Percentiles rank a stretch among this genome's conserved stretches.
Evolutionary conservation across 1,140 invertebrate species (phyloP).

Genomic region (Grapholita molesta): DNA sequence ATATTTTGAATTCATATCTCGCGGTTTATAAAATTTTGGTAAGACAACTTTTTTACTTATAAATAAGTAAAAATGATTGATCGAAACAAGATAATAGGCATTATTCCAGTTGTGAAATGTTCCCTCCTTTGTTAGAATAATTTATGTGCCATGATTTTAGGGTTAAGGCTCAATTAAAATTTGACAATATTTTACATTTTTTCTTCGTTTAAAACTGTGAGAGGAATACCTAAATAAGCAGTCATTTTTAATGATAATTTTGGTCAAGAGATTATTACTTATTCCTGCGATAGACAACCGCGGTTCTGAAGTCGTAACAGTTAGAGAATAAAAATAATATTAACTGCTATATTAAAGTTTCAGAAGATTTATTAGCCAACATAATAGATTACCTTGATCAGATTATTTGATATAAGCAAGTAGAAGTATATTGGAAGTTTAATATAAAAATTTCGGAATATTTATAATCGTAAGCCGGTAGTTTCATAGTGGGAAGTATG

Average conservation of each 20-base stretch:
- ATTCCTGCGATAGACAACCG: neutral
- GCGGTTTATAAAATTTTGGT: constrained; percentile 30
- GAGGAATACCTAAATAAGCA: neutral
- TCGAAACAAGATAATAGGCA: constrained; percentile 36
- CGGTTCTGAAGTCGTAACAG: constrained; percentile 37
- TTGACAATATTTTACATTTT: constrained; percentile 68
- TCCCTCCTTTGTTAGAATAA: constrained; percentile 71
- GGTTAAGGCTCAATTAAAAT: constrained; percentile 58
- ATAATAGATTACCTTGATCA: constrained; percentile 30
- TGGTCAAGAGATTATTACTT: neutral
- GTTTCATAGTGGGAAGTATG: constrained; percentile 46
- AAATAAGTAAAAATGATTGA: constrained; percentile 24
- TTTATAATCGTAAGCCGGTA: constrained; percentile 42
- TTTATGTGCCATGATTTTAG: constrained; percentile 72
- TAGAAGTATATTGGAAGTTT: constrained; percentile 55
- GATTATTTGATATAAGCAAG: constrained; percentile 53
- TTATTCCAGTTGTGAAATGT: constrained; percentile 64
- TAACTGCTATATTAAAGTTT: constrained; percentile 60
- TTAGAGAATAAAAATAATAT: constrained; percentile 33
- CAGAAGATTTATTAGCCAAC: constrained; percentile 72
- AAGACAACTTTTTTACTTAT: constrained; percentile 31
- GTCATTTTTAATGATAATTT: neutral
- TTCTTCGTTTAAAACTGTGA: constrained; percentile 19
- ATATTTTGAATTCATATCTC: constrained; percentile 46
- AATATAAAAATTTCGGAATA: constrained; percentile 35